A percentile compares a stretch with the other conserved stretches of the same genome.
phyloP scores from a whole-genome alignment of 2,113 vertebrate genomes.

The Brachyhypopomus occidentalis region DNA sequence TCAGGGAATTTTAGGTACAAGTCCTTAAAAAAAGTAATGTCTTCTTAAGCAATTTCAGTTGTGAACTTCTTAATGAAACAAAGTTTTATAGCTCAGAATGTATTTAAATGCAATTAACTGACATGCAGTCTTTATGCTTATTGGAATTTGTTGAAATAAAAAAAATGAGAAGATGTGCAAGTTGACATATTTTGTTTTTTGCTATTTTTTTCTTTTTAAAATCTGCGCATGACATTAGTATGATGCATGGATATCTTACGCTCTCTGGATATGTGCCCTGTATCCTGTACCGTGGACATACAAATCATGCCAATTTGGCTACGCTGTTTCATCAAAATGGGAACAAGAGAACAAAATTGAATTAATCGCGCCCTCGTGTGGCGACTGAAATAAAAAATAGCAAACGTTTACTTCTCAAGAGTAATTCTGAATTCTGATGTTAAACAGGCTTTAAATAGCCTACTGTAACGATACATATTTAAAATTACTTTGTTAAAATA shows the following conservation, averaged over 20 bases:
- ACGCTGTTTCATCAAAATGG: background rate
- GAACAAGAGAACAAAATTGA: conserved; percentile 1
- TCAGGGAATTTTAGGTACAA: conserved; percentile 80
- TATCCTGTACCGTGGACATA: background rate
- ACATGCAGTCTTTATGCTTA: conserved; percentile 81
- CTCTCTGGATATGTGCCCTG: too few species aligned
- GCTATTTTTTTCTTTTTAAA: background rate
- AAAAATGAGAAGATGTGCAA: conserved; percentile 74
- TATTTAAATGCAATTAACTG: conserved; percentile 79
- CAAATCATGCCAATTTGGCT: background rate
- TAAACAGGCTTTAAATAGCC: too few species aligned
- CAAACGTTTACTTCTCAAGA: too few species aligned
- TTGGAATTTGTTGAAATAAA: conserved; percentile 79
- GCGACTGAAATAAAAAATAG: background rate
- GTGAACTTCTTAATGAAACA: conserved; percentile 74
- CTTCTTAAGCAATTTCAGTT: conserved; percentile 74
- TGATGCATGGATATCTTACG: background rate
- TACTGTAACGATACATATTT: too few species aligned
- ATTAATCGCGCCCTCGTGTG: conserved; percentile 62
- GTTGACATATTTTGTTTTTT: conserved; percentile 53
- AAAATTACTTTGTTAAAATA: too few species aligned
- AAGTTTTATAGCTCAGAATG: conserved; percentile 83
- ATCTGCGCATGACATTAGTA: background rate
- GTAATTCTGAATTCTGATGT: too few species aligned
- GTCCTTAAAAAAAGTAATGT: conserved; percentile 67